Percentiles rank a stretch among this genome's conserved stretches.
These are phyloP conservation scores for Drosophila ironensis DNA, from an alignment of 1,140 invertebrate genomes.

Conservation along the genomic window DNA sequence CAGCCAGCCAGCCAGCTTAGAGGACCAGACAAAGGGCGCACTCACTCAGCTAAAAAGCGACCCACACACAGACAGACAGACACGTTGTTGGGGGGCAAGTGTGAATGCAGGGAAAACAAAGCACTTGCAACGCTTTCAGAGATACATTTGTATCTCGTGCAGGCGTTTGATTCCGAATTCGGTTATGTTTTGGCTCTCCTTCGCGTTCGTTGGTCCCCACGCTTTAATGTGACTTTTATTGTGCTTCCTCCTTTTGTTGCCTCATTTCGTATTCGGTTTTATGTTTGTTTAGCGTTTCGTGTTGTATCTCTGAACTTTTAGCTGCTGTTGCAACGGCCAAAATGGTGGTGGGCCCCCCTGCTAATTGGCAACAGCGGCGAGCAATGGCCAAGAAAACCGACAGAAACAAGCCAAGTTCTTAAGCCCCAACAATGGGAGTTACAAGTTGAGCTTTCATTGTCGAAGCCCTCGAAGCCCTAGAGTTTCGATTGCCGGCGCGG, in stretches of 20 bases:
- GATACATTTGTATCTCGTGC: conserved; percentile 62
- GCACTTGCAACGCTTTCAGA: conserved; percentile 13
- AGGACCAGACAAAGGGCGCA: conserved; percentile 40
- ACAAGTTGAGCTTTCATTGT: no score
- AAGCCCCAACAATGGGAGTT: conserved; percentile 7
- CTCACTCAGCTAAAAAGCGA: no score
- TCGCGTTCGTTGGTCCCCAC: conserved; percentile 22
- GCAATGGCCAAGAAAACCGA: conserved; percentile 22
- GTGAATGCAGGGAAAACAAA: conserved; percentile 36
- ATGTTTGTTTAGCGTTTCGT: conserved; percentile 45
- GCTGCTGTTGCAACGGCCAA: background rate
- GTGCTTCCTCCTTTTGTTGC: conserved; percentile 66
- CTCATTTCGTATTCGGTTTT: conserved; percentile 75
- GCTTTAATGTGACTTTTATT: conserved; percentile 79
- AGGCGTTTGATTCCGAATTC: conserved; percentile 35
- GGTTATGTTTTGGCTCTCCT: conserved; percentile 23
- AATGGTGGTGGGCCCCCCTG: conserved; percentile 18
- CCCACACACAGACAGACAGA: conserved; percentile 15
- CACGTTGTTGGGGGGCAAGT: conserved; percentile 9
- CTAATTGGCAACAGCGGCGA: no score
- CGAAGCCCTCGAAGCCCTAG: conserved; percentile 28
- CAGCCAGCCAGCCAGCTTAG: background rate
- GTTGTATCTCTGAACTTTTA: conserved; percentile 36
- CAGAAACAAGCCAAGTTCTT: background rate
- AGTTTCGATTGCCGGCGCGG: background rate